Base-by-base conservation (phyloP, 2,797 vertebrate species). In the Carcharodon carcharias region DNA sequence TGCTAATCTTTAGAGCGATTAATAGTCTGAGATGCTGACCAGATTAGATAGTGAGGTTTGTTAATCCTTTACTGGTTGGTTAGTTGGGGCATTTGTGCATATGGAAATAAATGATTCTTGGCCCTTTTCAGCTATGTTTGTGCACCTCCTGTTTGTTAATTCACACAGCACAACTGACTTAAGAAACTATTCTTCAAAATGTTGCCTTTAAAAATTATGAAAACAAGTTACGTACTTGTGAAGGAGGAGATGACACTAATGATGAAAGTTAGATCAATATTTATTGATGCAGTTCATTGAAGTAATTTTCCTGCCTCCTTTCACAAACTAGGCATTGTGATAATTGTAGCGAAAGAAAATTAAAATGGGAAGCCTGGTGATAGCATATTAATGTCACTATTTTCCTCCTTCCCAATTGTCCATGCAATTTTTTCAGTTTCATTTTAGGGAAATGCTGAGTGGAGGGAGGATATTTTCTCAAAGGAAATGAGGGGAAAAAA, bases 241-340 rank as follows among this genome's bases (percentile, higher is more conserved):
- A 93, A 67, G 91, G 61, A 93, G 40, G 63, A 45, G 91, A 67
- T 45, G n/a, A 67, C 45, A 93, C 67, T 93, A 93, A 93, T 23
- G n/a, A 65, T 67, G 63, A 65, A 45, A 93, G 40, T 23, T 93
- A 93, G 67, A 93, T 93, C 63, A 67, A 67, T 26, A 65, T 92
- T 92, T 92, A 92, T 65, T 92, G 35, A 65, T 92, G 89, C 21
- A 67, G 21, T 93, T 93, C 21, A 67, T 45, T 11, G n/a, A 93
- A 45, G 63, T 28, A 67, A 45, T 67, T 93, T 67, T 45, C n/a
- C 21, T 45, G 63, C 91, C 12, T 65, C 8, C n/a, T 21, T 67
- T 45, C 21, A 21, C 21, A 18, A 67, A 40, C n/a, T 65, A 11
- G n/a, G 40, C 18, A 4, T 11, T 11, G n/a, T 65, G 91, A 67